Conservation (phyloP, 2,113 vertebrate genomes). For the Etheostoma cragini region DNA sequence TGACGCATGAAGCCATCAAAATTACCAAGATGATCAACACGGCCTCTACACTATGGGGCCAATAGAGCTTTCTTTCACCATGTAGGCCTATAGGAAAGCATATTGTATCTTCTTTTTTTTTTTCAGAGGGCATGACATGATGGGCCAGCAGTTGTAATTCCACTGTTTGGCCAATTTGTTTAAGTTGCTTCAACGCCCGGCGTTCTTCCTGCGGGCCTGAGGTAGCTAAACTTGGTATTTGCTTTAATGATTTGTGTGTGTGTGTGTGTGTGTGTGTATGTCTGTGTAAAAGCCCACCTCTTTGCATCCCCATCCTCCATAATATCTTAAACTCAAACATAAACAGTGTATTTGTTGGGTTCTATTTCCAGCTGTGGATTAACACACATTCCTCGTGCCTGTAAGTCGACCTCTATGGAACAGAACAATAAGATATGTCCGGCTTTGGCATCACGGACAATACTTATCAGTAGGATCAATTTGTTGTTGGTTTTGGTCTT, state of each 20-base stretch:
- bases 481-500: constrained; percentile 8
- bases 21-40: no score
- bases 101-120: no score
- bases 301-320: not conserved
- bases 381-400: not conserved
- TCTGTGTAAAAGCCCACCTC: not conserved
- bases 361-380: not conserved
- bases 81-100: no score
- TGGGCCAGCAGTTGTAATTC: no score
- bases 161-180: no score
- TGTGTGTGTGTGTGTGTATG: no score
- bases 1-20: no score
- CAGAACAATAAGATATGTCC: not conserved
- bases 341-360: not conserved
- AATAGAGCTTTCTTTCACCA: no score
- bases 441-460: not conserved
- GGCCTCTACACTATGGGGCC: no score
- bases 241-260: not conserved
- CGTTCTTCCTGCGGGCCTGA: no score
- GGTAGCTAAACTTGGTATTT: not conserved
- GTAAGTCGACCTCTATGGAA: not conserved
- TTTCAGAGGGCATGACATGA: no score
- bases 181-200: no score
- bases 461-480: not conserved
- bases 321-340: not conserved